These are phyloP conservation scores for Vipera latastei DNA, from an alignment of 2,797 vertebrate genomes.

Conservation along the genomic window DNA sequence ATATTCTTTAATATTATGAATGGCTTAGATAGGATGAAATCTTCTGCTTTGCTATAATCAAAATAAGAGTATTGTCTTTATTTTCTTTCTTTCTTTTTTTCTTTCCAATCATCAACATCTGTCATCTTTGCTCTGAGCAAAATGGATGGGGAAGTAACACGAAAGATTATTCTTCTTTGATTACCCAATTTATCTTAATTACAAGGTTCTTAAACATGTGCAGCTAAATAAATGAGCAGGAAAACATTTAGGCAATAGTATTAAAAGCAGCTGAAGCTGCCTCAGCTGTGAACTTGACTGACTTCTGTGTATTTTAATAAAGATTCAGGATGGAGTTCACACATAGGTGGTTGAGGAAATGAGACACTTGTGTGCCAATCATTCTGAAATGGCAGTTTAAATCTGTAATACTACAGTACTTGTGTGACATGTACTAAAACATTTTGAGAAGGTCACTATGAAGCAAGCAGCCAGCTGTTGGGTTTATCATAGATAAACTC, in stretches of 20 bases:
- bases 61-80: slow-evolving; percentile 53
- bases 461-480: slow-evolving; percentile 88
- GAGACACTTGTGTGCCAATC: slow-evolving; percentile 63
- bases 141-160: slow-evolving; percentile 70
- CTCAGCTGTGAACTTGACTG: slow-evolving; percentile 59
- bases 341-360: slow-evolving; percentile 58
- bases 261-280: slow-evolving; percentile 61
- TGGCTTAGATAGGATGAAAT: slow-evolving; percentile 48
- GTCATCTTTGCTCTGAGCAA: slow-evolving; percentile 68
- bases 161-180: slow-evolving; percentile 73
- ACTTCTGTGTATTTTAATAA: slow-evolving; percentile 60
- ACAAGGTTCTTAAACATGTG: slow-evolving; percentile 67
- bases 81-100: slow-evolving; percentile 48
- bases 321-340: slow-evolving; percentile 55
- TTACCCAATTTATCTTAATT: slow-evolving; percentile 75
- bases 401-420: slow-evolving; percentile 59
- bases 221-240: slow-evolving; percentile 66
- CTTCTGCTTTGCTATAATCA: slow-evolving; percentile 35
- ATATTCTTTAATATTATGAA: slow-evolving; percentile 33
- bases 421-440: slow-evolving; percentile 65
- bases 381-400: slow-evolving; percentile 65
- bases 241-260: slow-evolving; percentile 57
- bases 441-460: slow-evolving; percentile 76
- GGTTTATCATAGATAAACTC: slow-evolving; percentile 90
- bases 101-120: slow-evolving; percentile 63